These are phyloP conservation scores for Aphrophora alni DNA, from an alignment of 2,888 invertebrate species.

Conservation along the genomic window DNA sequence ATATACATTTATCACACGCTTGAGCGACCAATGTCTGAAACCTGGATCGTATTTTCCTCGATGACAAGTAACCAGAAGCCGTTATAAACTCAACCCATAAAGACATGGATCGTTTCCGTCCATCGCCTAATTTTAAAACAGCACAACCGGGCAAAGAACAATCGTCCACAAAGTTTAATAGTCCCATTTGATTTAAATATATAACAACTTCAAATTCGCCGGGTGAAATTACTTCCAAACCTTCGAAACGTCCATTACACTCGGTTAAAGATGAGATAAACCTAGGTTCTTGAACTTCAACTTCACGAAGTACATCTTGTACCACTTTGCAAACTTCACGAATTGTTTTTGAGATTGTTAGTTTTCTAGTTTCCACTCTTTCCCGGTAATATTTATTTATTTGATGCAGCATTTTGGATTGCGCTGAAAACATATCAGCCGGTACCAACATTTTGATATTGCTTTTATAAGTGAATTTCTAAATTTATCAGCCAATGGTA, in stretches of 20 bases:
- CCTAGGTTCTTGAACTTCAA: constrained; percentile 84
- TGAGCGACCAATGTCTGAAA: constrained; percentile 80
- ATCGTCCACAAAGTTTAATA: constrained; percentile 89
- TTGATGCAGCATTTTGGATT: constrained; percentile 80
- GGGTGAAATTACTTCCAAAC: constrained; percentile 79
- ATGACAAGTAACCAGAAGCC: constrained; percentile 83
- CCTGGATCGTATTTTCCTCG: constrained; percentile 80
- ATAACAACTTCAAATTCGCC: constrained; percentile 83
- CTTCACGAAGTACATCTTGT: constrained; percentile 85
- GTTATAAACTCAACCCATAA: constrained; percentile 91
- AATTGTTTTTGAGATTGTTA: constrained; percentile 73
- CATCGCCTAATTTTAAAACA: constrained; percentile 84
- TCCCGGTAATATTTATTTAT: constrained; percentile 82
- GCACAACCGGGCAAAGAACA: constrained; percentile 83
- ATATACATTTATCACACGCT: constrained; percentile 82
- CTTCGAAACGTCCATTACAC: constrained; percentile 78
- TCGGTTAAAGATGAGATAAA: constrained; percentile 81
- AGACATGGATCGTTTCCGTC: constrained; percentile 85
- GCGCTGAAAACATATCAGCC: constrained; percentile 74
- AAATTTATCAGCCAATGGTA: too few relatives aligned
- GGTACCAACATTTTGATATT: constrained; percentile 66
- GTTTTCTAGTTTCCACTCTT: constrained; percentile 74
- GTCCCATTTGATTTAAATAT: constrained; percentile 90
- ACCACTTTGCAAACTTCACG: constrained; percentile 81
- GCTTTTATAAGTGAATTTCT: too few relatives aligned